Base-by-base conservation (phyloP, 1,140 invertebrate genomes). In the Scaptomyza graminum region DNA sequence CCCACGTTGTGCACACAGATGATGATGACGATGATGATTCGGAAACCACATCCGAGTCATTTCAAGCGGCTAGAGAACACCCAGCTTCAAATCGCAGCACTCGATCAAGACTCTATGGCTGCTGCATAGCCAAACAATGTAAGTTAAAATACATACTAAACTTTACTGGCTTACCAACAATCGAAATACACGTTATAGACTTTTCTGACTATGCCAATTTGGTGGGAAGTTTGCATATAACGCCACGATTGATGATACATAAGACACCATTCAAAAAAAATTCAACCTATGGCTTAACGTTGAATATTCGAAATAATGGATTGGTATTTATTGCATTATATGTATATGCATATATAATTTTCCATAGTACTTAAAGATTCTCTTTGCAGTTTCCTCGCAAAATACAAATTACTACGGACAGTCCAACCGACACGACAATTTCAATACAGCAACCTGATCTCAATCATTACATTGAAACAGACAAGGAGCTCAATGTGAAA, bases 51-150 rank as follows among this genome's bases (percentile, higher is more conserved):
- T 31, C 28, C 5, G 55, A 57, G 8, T 22, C 2, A n/a, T n/a
- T 4, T 3, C 0, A 37, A 55, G 12, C 34, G 25, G 25, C 0
- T 0, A 16, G 3, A 43, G n/a, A 0, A 7, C 55, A 22, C 0
- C 8, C 5, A 41, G n/a, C 18, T 12, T 59, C 65, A 0, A 9
- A 22, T 50, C 18, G 9, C 1, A 31, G 9, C 9, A 4, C 31
- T 13, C 15, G 8, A 12, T 41, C 51, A 1, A 64, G 18, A 0
- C 0, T 7, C 4, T 39, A 34, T 15, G 41, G 13, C 41, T 88
- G 83, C 50, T 88, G 83, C 63, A 52, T 88, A 0, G 28, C 56
- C 15, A 89, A 68, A 18, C 69, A 88, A 12, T 88, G 84, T 88
- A 64, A 63, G 79, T n/a, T 15, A 25, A 2, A 16, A 0, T 18